Percentiles rank a stretch among this genome's conserved stretches.
These are phyloP conservation scores for Phymatocera aterrima DNA, from an alignment of 2,888 invertebrate genomes.

Conservation along the genomic window DNA sequence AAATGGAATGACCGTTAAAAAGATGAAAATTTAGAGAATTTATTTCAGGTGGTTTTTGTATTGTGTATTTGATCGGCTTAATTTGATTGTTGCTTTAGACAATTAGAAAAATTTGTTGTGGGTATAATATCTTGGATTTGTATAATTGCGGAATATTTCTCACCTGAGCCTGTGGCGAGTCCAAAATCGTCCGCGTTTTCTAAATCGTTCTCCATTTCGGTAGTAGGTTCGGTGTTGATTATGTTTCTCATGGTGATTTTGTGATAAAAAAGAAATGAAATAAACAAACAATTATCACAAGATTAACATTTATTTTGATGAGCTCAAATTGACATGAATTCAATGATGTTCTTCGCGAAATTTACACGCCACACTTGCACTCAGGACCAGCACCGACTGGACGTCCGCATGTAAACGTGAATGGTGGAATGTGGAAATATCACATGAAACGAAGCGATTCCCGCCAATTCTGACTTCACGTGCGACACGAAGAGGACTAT, in stretches of 20 bases:
- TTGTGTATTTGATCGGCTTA: not conserved
- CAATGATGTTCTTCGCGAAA: too few relatives aligned
- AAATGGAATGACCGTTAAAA: not conserved
- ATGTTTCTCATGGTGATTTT: not conserved
- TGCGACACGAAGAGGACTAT: not conserved
- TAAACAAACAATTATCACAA: too few relatives aligned
- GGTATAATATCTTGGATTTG: too few relatives aligned
- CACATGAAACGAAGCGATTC: too few relatives aligned
- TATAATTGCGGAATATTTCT: not conserved
- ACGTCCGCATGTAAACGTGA: too few relatives aligned
- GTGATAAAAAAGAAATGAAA: not conserved
- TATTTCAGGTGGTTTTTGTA: not conserved
- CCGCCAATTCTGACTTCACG: constrained; percentile 10
- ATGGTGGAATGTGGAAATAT: too few relatives aligned
- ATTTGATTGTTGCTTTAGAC: too few relatives aligned
- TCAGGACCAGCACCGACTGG: not conserved
- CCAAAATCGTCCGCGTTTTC: constrained; percentile 54
- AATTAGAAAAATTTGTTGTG: too few relatives aligned
- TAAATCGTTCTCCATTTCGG: constrained; percentile 16
- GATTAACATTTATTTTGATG: too few relatives aligned
- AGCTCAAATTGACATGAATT: too few relatives aligned
- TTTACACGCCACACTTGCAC: not conserved
- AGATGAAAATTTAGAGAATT: not conserved
- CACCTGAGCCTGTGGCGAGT: constrained; percentile 47
- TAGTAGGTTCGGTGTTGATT: not conserved